Base-by-base conservation (phyloP, 2,888 invertebrate genomes). In the Lepidonotus clava region DNA sequence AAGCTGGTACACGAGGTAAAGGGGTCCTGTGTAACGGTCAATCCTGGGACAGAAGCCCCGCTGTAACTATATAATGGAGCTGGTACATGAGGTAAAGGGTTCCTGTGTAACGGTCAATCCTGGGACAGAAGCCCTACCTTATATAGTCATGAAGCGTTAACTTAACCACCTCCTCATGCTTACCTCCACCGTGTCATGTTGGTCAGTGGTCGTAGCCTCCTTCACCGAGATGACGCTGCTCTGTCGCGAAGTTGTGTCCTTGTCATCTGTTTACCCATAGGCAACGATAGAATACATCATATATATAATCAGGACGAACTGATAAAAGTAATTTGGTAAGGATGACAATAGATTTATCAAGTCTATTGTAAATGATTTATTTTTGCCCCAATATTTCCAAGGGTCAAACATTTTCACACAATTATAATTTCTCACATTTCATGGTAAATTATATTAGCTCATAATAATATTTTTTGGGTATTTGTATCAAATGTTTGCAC, bases 151-250 rank as follows among this genome's bases (percentile, higher is more conserved):
- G 6, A 66, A 32, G n/a, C 8, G 46, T 11, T 18, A 8, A 46
- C 8, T 8, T 18, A 18, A 8, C 46, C 18, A 8, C 46, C 46
- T 18, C 46, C 46, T 46, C 46, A 46, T 8, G 46, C 41, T 4
- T 46, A 80, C 80, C 46, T 80, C 80, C 8, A 80, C 32, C 11
- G 51, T 46, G 80, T 80, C 80, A 80, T 80, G 51, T 28, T 80
- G 80, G 32, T 80, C 80, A 46, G 28, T 51, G 28, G 46, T 80
- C 11, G 51, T 34, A 18, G 80, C 80, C 24, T 80, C 80, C 51
- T 80, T 80, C 5, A 80, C 80, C n/a, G 80, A 80, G 14, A 80
- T 46, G 32, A 80, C 80, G 24, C 80, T 80, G 24, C 80, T 46
- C 21, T 24, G n/a, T 24, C 28, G 6, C 14, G 66, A 66, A 21